These are phyloP conservation scores for Platynereis dumerilii DNA, from an alignment of 2,888 invertebrate species.

Conservation along the genomic window DNA sequence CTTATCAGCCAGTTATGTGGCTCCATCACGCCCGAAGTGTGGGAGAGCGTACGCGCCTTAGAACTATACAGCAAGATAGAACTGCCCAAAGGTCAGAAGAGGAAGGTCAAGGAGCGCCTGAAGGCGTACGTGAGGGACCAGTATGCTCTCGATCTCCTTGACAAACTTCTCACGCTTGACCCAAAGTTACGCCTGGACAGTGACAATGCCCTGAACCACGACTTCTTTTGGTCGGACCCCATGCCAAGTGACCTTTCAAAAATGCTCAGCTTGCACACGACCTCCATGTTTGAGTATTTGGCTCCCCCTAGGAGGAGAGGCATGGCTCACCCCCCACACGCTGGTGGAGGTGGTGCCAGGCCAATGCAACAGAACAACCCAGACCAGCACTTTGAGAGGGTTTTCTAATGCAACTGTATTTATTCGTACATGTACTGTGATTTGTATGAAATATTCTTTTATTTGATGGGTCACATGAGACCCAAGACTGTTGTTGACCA, in stretches of 20 bases:
- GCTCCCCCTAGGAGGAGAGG: conserved; percentile 77
- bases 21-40: conserved; percentile 81
- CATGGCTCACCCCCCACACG: conserved; percentile 45
- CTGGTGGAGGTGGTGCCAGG: conserved; percentile 25
- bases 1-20: conserved; percentile 96
- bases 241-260: conserved; percentile 76
- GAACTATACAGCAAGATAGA: conserved; percentile 74
- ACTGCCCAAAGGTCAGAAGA: conserved; percentile 56
- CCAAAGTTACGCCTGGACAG: conserved; percentile 87
- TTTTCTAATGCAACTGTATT: conserved; percentile 44
- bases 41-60: conserved; percentile 80
- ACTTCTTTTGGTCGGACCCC: conserved; percentile 98
- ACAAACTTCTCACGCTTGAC: conserved; percentile 88
- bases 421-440: no score
- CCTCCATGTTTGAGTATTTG: conserved; percentile 94
- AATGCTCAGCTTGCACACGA: conserved; percentile 89
- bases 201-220: conserved; percentile 93
- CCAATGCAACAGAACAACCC: conserved; percentile 35
- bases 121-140: conserved; percentile 90
- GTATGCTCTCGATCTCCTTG: conserved; percentile 90
- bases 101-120: conserved; percentile 66
- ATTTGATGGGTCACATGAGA: no score
- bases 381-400: conserved; percentile 60
- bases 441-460: no score
- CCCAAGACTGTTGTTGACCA: no score